These are phyloP conservation scores for Eupithecia subumbrata DNA, from an alignment of 2,888 invertebrate species.

Conservation along the genomic window DNA sequence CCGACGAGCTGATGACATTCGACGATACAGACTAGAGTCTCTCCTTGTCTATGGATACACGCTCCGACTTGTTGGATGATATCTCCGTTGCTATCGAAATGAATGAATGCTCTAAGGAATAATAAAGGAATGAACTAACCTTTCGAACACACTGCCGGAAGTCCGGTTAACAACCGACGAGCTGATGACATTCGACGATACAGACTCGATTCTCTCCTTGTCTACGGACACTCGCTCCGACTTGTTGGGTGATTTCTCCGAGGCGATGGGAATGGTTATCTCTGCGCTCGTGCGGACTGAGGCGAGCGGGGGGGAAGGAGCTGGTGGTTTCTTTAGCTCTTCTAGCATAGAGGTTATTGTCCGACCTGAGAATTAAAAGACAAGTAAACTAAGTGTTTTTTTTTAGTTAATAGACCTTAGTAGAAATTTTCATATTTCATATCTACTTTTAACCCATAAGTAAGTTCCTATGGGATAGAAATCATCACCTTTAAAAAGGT, in stretches of 20 bases:
- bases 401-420: no score
- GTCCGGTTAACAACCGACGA: conserved; percentile 39
- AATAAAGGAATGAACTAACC: background rate
- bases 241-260: conserved; percentile 54
- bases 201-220: conserved; percentile 10
- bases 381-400: no score
- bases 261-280: conserved; percentile 21
- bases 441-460: no score
- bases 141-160: conserved; percentile 45
- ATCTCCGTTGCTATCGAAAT: conserved; percentile 27
- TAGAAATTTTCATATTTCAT: no score
- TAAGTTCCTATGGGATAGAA: no score
- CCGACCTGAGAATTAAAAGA: conserved; percentile 57
- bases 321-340: conserved; percentile 70
- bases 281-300: conserved; percentile 49
- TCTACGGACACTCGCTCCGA: conserved; percentile 43
- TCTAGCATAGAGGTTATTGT: conserved; percentile 74
- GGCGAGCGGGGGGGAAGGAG: conserved; percentile 61
- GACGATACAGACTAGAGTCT: conserved; percentile 30
- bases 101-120: no score
- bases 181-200: conserved; percentile 39
- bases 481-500: no score
- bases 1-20: conserved; percentile 30
- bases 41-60: conserved; percentile 26
- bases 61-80: conserved; percentile 53